These are phyloP conservation scores for Orchestes rusci DNA, from an alignment of 2,888 invertebrate species.

Conservation along the genomic window DNA sequence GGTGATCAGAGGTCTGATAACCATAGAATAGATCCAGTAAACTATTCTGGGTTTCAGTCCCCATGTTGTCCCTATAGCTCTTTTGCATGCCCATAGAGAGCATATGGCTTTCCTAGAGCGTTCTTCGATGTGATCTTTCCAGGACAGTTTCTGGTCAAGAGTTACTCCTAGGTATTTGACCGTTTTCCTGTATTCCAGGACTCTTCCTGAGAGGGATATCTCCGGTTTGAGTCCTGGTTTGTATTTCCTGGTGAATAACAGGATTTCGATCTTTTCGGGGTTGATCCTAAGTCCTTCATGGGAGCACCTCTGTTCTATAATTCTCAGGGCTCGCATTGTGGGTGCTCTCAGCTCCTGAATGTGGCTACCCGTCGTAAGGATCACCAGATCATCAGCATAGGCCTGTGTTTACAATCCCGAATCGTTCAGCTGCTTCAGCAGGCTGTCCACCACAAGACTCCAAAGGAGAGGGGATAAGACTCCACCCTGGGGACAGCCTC, in stretches of 20 bases:
- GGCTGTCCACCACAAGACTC: conserved; percentile 4
- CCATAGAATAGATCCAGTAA: too few species aligned
- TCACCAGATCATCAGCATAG: conserved; percentile 3
- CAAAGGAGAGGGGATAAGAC: not conserved
- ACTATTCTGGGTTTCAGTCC: too few species aligned
- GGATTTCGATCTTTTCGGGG: not conserved
- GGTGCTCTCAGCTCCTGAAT: not conserved
- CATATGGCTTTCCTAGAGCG: not conserved
- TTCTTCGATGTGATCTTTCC: not conserved
- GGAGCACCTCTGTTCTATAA: not conserved
- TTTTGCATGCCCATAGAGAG: not conserved
- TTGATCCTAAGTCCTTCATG: not conserved
- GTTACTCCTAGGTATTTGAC: not conserved
- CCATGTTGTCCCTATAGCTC: not conserved
- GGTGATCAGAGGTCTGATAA: too few species aligned
- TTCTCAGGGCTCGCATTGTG: not conserved
- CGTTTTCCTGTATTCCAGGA: not conserved
- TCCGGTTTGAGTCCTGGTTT: not conserved
- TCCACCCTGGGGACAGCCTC: conserved; percentile 5
- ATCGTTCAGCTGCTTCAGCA: not conserved
- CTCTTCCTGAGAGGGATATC: not conserved
- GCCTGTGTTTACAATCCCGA: conserved; percentile 1
- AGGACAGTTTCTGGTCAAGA: not conserved
- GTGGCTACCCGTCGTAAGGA: not conserved
- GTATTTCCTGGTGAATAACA: not conserved